phyloP scores from a whole-genome alignment of 2,797 vertebrate genomes.

The Oreortyx pictus region DNA sequence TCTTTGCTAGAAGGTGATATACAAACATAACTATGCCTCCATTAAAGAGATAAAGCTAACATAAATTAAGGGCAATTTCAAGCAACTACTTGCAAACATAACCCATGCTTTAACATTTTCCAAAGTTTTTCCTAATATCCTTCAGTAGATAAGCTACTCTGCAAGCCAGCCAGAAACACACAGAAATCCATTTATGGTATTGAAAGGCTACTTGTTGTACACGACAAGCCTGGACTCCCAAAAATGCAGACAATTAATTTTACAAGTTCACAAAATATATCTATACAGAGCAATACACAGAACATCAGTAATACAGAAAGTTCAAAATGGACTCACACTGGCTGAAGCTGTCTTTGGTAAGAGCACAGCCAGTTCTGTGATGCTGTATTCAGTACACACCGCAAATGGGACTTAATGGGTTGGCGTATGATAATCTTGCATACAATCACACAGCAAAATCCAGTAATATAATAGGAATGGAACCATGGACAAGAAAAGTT shows the following conservation, averaged over 20 bases:
- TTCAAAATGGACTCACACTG: background rate
- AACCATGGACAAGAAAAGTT: accelerated
- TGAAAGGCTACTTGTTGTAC: background rate
- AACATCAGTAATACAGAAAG: background rate
- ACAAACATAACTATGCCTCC: background rate
- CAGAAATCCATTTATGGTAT: background rate
- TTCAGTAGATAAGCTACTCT: background rate
- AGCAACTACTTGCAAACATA: background rate
- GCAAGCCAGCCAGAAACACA: background rate
- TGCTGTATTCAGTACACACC: background rate
- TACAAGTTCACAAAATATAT: background rate
- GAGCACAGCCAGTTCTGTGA: background rate
- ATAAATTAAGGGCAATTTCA: too few relatives aligned
- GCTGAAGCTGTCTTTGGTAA: background rate
- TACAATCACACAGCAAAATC: background rate
- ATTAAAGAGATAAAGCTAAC: background rate
- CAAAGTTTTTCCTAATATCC: background rate
- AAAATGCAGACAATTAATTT: background rate
- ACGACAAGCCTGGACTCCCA: background rate
- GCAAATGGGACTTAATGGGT: background rate
- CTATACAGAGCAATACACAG: background rate
- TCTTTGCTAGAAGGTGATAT: background rate
- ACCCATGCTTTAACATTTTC: background rate
- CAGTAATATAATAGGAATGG: background rate
- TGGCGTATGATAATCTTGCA: background rate